Evolutionary conservation across 2,113 vertebrate genomes (phyloP), one percentile per base, ranked within the genome.

Genomic region (Ptilorrhoa leucosticta): DNA sequence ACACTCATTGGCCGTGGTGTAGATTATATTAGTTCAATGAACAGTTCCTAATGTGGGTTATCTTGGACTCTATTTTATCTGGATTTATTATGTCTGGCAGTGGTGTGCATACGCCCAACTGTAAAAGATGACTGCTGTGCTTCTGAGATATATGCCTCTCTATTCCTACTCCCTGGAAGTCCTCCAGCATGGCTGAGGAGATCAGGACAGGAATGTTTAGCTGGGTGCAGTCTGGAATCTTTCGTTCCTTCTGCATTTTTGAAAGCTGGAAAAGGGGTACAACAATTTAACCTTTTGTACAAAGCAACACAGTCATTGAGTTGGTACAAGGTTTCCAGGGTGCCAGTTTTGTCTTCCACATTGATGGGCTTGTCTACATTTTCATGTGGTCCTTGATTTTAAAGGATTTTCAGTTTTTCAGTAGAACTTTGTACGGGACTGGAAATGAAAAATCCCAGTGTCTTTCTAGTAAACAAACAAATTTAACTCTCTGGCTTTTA

Each of bases 21-120:
- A 60, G 85, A 89, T 90, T 87, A 68, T 83, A 81, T 56, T 93
- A 90, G 85, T 57, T 93, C 92, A 95, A 45, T 82, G 93, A 96
- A 22, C 44, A 37, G 68, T 68, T 48, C 71, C 71, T 93, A 84
- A 78, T 86, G 56, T 90, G 75, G 47, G 28, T 70, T 94, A 78
- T 81, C 65, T 37, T 47, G 64, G 51, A 35, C 71, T 68, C 80
- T 91, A 48, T 79, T 96, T 90, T 87, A 51, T 81, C 79, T 75
- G 56, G 64, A 92, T 96, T 96, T 93, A 89, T 96, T 30, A 60
- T 20, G 15, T 78, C 88, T 94, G 64, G 71, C 71, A 69, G 57
- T 31, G 50, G 13, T 78, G 79, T 81, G 56, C 75, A 37, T 60
- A 75, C 92, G 40, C 47, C 33, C 53, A 78, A 78, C 35, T 86